Evolutionary conservation across 2,888 invertebrate genomes (phyloP).

Genomic region (Priocnemis perturbator): DNA sequence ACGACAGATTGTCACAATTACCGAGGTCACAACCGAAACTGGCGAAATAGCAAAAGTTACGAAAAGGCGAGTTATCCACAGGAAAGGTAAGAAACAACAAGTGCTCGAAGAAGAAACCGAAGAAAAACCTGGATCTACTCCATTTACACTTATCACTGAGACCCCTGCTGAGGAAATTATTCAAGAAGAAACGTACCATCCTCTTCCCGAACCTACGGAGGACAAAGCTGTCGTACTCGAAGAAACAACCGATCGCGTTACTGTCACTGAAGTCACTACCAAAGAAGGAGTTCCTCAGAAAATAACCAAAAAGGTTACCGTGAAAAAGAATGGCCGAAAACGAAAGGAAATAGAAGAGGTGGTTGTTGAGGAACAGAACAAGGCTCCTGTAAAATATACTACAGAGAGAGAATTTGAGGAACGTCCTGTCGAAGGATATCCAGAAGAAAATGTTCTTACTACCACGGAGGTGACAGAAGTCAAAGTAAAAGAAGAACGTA

Average conservation of each 20-base stretch:
- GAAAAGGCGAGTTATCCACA: not conserved
- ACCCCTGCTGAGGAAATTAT: conserved; percentile 57
- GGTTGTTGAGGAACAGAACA: conserved; percentile 75
- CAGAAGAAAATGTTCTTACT: not conserved
- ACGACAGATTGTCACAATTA: conserved; percentile 14
- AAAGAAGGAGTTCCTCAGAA: conserved; percentile 28
- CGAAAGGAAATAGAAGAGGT: conserved; percentile 59
- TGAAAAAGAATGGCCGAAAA: conserved; percentile 51
- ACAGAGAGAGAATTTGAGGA: not conserved
- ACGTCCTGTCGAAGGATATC: conserved; percentile 13
- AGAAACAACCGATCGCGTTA: conserved; percentile 12
- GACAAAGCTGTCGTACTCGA: conserved; percentile 26
- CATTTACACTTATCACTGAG: conserved; percentile 43
- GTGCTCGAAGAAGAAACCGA: conserved; percentile 53
- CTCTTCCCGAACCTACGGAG: conserved; percentile 47
- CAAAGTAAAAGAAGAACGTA: conserved; percentile 61
- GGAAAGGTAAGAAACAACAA: conserved; percentile 55
- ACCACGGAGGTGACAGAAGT: conserved; percentile 44
- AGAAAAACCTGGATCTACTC: conserved; percentile 49
- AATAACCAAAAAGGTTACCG: conserved; percentile 54
- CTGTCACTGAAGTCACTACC: conserved; percentile 20
- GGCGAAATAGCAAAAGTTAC: conserved; percentile 11
- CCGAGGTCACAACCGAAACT: conserved; percentile 53
- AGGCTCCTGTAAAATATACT: conserved; percentile 64
- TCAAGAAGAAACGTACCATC: conserved; percentile 12